Evolutionary conservation across 2,797 vertebrate species (phyloP).

Genomic region (Pogonophryne albipinna): DNA sequence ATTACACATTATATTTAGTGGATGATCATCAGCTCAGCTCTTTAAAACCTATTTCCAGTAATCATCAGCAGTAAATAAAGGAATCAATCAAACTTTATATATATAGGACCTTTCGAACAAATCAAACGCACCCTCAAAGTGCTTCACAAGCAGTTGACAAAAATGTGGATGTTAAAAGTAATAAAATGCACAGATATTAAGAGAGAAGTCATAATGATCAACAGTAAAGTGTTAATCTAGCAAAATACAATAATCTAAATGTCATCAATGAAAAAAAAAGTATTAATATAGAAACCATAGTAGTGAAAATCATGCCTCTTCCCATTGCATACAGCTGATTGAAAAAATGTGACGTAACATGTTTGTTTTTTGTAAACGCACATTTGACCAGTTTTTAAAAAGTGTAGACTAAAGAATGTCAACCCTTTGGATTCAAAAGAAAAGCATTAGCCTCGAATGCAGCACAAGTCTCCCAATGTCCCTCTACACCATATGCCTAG

Average conservation of each 20-base stretch:
- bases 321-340: background rate
- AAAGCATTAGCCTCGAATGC: constrained; percentile 35
- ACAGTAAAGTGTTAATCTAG: no score
- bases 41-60: background rate
- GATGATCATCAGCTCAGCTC: constrained; percentile 5
- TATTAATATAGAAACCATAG: no score
- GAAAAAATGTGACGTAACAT: no score
- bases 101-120: no score
- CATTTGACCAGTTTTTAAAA: constrained; percentile 25
- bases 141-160: no score
- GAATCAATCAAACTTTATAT: no score
- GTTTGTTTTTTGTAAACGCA: constrained; percentile 1
- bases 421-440: constrained; percentile 25
- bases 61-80: background rate
- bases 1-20: constrained; percentile 25
- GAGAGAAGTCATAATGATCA: no score
- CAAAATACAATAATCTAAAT: no score
- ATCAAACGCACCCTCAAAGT: no score
- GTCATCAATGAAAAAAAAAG: no score
- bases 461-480: constrained; percentile 37
- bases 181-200: no score
- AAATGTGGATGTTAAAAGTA: no score
- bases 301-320: background rate
- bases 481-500: constrained; percentile 15
- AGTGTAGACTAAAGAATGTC: constrained; percentile 15